Evolutionary conservation across 2,113 vertebrate genomes (phyloP), one percentile per base, ranked within the genome.

Genomic region (Istiophorus platypterus): DNA sequence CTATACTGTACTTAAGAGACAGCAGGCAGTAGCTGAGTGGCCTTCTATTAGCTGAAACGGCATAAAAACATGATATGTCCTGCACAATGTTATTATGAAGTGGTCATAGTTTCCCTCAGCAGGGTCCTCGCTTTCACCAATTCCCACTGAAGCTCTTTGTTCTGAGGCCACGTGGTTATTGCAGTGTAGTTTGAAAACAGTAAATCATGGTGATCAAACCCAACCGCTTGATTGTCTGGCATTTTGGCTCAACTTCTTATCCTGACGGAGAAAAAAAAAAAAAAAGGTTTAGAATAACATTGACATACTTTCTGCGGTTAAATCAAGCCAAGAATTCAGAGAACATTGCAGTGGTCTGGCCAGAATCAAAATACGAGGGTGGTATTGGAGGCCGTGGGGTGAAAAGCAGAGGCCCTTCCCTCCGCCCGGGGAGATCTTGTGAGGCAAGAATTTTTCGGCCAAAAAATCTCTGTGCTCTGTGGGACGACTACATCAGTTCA

Each of bases 261-360:
- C 39, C 76, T 61, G 68, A 81, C 52, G 65, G 41, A 61, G 70
- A 49, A 74, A 77, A 82, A 74, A 72, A 69, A 65, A 34, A 27
- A 57, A 10, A 61, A 26, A 0, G 9, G 24, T 42, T 83, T 85
- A 42, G 34, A 67, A 80, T 62, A 87, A 80, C 81, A 76, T 5
- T 45, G 86, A 87, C 82, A 78, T 76, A 49, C 52, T 82, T 71
- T 62, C 65, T 78, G 86, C 5, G 70, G 82, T 89, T 82, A 79
- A 85, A 91, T 92, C 81, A 79, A 68, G 85, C 86, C 89, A 89
- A 76, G 64, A 67, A 74, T 71, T 81, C 49, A 64, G 62, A 34
- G 78, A 74, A 80, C 26, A 5, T 17, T 37, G 63, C 27, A 62
- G 84, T 15, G 70, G 85, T 86, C 86, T 71, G 82, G 73, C 79